Percentiles rank a stretch among this genome's conserved stretches.
phyloP scores from a whole-genome alignment of 2,113 vertebrate species.

The Macaca mulatta region DNA sequence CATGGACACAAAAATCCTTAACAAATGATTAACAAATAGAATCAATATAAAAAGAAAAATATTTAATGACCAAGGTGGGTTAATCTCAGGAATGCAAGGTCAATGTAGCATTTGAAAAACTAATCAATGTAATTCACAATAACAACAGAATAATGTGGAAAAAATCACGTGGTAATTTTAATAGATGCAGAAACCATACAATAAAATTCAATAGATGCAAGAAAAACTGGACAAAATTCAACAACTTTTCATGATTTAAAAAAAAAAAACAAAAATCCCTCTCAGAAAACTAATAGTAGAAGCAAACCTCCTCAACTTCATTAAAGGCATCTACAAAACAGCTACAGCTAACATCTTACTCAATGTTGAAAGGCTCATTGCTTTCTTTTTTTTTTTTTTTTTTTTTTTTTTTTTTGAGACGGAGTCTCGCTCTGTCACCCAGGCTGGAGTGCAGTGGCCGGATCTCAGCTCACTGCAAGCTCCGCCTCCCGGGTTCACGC shows the following conservation, averaged over 20 bases:
- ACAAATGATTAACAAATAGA: not conserved
- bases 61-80: no score
- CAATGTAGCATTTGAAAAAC: not conserved
- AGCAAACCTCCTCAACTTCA: not conserved
- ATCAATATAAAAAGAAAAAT: not conserved
- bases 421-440: no score
- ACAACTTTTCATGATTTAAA: not conserved
- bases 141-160: not conserved
- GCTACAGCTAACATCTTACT: not conserved
- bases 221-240: not conserved
- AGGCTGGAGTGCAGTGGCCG: no score
- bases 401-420: no score
- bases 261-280: not conserved
- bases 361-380: not conserved
- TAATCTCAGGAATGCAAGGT: not conserved
- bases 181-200: not conserved
- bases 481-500: no score
- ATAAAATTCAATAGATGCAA: not conserved
- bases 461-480: no score
- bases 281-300: not conserved
- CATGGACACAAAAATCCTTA: not conserved
- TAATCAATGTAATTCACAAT: not conserved
- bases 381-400: no score
- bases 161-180: not conserved
- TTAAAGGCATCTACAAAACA: not conserved